Percentiles rank a stretch among this genome's conserved stretches.
These are phyloP conservation scores for Monomorium pharaonis DNA, from an alignment of 1,140 invertebrate species.

Conservation along the genomic window DNA sequence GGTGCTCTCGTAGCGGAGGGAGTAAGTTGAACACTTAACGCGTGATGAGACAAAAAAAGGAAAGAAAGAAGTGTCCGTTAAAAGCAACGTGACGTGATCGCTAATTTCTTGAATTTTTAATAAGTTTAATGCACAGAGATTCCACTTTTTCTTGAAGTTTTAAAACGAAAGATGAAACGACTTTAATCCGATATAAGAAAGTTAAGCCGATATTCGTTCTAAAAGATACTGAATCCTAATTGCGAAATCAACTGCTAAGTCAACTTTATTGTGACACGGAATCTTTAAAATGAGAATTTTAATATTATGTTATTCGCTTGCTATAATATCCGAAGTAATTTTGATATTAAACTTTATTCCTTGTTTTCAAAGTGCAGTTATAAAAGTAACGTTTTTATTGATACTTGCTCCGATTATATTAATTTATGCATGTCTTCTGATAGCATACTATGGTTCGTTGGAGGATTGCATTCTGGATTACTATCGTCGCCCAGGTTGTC, in stretches of 20 bases:
- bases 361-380: not conserved
- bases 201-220: slow-evolving; percentile 21
- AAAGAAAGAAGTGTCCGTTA: not conserved
- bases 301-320: not conserved
- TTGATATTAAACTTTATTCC: not conserved
- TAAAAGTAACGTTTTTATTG: not conserved
- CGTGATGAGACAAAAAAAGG: not conserved
- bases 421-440: slow-evolving; percentile 70
- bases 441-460: slow-evolving; percentile 92
- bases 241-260: slow-evolving; percentile 21
- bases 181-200: slow-evolving; percentile 28
- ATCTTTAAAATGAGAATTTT: slow-evolving; percentile 14
- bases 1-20: slow-evolving; percentile 90
- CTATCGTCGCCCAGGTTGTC: slow-evolving; percentile 89
- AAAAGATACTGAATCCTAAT: slow-evolving; percentile 27
- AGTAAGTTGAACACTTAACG: slow-evolving; percentile 85
- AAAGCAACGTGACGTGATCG: slow-evolving; percentile 14
- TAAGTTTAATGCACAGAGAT: slow-evolving; percentile 5
- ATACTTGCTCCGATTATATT: no score
- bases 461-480: slow-evolving; percentile 93
- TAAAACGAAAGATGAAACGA: slow-evolving; percentile 25
- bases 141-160: slow-evolving; percentile 38
- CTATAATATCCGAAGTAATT: not conserved
- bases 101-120: slow-evolving; percentile 25
- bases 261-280: slow-evolving; percentile 26